A percentile compares a stretch with the other conserved stretches of the same genome.
phyloP scores from a whole-genome alignment of 2,797 vertebrate genomes.

The Arrhamphus sclerolepis region DNA sequence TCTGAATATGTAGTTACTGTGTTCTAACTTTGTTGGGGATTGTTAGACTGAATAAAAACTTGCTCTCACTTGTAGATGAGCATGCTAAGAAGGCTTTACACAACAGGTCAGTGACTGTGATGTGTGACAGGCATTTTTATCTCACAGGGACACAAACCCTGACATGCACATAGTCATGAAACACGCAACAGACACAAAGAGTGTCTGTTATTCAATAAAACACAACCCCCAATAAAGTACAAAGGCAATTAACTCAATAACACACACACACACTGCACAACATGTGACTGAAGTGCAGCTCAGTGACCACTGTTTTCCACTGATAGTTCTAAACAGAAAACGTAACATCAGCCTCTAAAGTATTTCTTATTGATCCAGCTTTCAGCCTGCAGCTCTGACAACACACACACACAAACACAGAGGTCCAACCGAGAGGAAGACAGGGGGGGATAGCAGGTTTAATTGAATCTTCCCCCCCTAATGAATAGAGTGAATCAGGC shows the following conservation, averaged over 20 bases:
- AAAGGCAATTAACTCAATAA: slow-evolving; percentile 50
- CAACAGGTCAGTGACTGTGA: slow-evolving; percentile 51
- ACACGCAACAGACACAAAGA: slow-evolving; percentile 21
- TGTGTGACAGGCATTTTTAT: slow-evolving; percentile 17
- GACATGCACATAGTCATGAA: slow-evolving; percentile 3
- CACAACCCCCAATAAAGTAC: slow-evolving; percentile 39
- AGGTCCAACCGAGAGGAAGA: slow-evolving; percentile 14
- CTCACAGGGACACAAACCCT: background rate
- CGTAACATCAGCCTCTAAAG: slow-evolving; percentile 44
- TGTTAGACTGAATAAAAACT: slow-evolving; percentile 5
- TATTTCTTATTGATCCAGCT: slow-evolving; percentile 65
- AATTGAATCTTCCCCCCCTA: slow-evolving; percentile 41
- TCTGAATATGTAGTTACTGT: no score
- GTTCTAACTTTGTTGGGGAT: background rate
- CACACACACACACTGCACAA: slow-evolving; percentile 5
- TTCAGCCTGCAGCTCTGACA: slow-evolving; percentile 40
- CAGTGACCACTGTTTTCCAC: slow-evolving; percentile 36
- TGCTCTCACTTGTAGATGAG: slow-evolving; percentile 11
- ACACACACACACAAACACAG: slow-evolving; percentile 34
- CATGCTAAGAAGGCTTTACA: slow-evolving; percentile 22
- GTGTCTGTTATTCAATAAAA: slow-evolving; percentile 48
- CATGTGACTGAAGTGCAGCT: slow-evolving; percentile 42
- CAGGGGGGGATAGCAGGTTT: slow-evolving; percentile 29
- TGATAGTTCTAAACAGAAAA: slow-evolving; percentile 35
- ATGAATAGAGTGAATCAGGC: slow-evolving; percentile 24